Base-by-base conservation (phyloP, 1,140 invertebrate species). In the Drosophila orena region DNA sequence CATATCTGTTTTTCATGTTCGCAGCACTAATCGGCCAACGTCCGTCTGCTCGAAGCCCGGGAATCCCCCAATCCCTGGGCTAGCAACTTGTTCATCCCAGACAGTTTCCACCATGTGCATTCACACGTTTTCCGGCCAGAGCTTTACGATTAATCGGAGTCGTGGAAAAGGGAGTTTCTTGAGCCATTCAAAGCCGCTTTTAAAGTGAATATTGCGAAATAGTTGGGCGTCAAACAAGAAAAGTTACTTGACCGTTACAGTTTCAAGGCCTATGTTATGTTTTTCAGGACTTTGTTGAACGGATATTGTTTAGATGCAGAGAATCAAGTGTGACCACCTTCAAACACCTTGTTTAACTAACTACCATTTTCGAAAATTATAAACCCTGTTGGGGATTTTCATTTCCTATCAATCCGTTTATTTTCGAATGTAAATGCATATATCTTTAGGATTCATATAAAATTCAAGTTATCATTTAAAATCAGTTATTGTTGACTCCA, bases 1-100 rank as follows among this genome's bases (percentile, higher is more conserved):
- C 81, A 88, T 78, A 85, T 86, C 81, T 88, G 81, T 81, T 86
- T 79, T 88, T 64, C 81, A 61, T 88, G 81, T 86, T 88, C 83
- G 79, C 81, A 79, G 77, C 70, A 78, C 81, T 86, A 86, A 86
- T 86, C 81, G 54, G 52, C 24, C 35, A 49, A 15, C 40, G 58
- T 55, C 65, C 40, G 56, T 53, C 55, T 46, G 47, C 56, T 50
- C 64, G 12, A 3, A n/a, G 34, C 34, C 3, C 15, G 20, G 20
- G 3, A 22, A 4, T 6, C n/a, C 14, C n/a, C 7, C 14, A 27
- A 7, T 3, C 6, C n/a, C 40, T 17, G n/a, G n/a, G 14, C 30
- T 11, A 5, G 43, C 30, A 4, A 24, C 14, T n/a, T 24, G 44
- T 42, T 61, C n/a, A 42, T 14, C 27, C 15, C 38, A 34, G 64